Evolutionary conservation across 92 coral and sea anemone species (phyloP).

Genomic region (Umimayanthus chanpuru): DNA sequence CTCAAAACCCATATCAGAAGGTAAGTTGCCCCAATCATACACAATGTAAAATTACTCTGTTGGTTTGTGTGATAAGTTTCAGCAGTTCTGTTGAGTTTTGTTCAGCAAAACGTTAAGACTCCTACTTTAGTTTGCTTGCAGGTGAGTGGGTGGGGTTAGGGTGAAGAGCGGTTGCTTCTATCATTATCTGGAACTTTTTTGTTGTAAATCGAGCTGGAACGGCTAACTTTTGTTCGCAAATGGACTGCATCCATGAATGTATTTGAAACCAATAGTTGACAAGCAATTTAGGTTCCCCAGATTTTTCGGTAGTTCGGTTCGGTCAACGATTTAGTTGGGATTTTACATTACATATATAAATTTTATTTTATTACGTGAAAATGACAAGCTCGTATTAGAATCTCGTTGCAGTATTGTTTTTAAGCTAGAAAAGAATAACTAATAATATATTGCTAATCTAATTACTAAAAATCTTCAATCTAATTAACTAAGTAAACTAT

Average conservation of each 20-base stretch:
- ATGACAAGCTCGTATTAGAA: too few species aligned
- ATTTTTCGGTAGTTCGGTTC: neutral
- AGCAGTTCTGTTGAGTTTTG: neutral
- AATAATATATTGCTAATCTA: too few species aligned
- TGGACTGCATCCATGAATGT: neutral
- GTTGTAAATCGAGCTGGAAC: neutral
- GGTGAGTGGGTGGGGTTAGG: neutral
- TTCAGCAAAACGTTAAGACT: too few species aligned
- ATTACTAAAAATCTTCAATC: too few species aligned
- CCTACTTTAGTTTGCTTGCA: neutral
- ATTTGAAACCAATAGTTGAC: neutral
- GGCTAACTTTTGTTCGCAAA: neutral
- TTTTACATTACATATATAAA: too few species aligned
- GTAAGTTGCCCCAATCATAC: slow-evolving; percentile 24
- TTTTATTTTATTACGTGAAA: too few species aligned
- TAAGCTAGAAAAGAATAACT: too few species aligned
- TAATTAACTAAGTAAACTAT: too few species aligned
- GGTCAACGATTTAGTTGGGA: too few species aligned
- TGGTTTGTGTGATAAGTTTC: neutral
- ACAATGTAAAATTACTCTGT: neutral
- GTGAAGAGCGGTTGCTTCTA: too few species aligned
- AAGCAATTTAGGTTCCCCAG: neutral
- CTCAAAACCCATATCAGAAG: slow-evolving; percentile 70
- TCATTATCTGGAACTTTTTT: neutral
- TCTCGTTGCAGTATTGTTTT: too few species aligned